Evolutionary conservation across 2,888 invertebrate species (phyloP).

Genomic region (Apotomis betuletana): DNA sequence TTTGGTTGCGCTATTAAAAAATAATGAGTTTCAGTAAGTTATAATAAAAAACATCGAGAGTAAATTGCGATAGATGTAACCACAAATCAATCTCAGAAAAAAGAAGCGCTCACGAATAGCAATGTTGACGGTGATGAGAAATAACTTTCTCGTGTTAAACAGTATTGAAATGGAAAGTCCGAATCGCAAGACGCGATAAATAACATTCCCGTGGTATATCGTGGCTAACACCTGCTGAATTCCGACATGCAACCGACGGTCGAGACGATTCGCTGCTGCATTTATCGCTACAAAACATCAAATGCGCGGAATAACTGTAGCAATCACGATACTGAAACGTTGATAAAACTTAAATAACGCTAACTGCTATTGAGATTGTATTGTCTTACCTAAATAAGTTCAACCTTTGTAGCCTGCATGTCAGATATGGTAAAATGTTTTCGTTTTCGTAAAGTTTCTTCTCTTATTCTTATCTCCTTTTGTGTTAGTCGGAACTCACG

Average conservation of each 20-base stretch:
- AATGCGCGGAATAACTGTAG: slow-evolving; percentile 21
- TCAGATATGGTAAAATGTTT: slow-evolving; percentile 54
- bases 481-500: slow-evolving; percentile 48
- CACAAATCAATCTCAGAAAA: not conserved
- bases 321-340: not conserved
- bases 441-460: slow-evolving; percentile 57
- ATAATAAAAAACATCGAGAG: too few relatives aligned
- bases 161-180: slow-evolving; percentile 38
- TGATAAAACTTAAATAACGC: not conserved
- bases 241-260: slow-evolving; percentile 37
- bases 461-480: slow-evolving; percentile 58
- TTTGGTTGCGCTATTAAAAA: too few relatives aligned
- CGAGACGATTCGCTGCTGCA: slow-evolving; percentile 24
- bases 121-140: not conserved
- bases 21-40: too few relatives aligned
- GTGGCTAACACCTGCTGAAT: slow-evolving; percentile 39
- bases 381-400: slow-evolving; percentile 30
- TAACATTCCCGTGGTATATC: slow-evolving; percentile 36
- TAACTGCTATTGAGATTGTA: slow-evolving; percentile 18
- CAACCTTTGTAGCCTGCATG: slow-evolving; percentile 49
- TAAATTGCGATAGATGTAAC: not conserved
- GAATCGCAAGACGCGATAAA: slow-evolving; percentile 25
- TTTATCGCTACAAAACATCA: slow-evolving; percentile 26
- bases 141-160: slow-evolving; percentile 30
- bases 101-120: not conserved